Evolutionary conservation across 2,888 invertebrate genomes (phyloP).

Genomic region (Heterodera filipjevi): DNA sequence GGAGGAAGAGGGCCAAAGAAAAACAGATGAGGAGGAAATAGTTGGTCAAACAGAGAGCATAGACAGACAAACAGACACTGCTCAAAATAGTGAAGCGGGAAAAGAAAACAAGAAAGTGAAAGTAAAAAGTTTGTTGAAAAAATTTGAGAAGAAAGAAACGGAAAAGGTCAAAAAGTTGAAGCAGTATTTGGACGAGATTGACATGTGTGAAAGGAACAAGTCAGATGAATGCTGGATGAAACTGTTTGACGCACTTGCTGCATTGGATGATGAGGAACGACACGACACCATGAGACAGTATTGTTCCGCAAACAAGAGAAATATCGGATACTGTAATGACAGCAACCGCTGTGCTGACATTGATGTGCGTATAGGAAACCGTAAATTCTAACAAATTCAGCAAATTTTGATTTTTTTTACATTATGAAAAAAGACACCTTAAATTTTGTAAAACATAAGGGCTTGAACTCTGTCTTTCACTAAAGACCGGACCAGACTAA

Average conservation of each 20-base stretch:
- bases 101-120: neutral
- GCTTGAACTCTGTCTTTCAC: too few relatives aligned
- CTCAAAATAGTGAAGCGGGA: neutral
- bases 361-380: neutral
- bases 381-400: neutral
- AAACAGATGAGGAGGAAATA: neutral
- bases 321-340: neutral
- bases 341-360: neutral
- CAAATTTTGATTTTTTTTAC: neutral
- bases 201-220: neutral
- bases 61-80: neutral
- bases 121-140: neutral
- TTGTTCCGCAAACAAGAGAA: neutral
- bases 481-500: too few relatives aligned
- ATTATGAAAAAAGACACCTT: neutral
- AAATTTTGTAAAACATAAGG: too few relatives aligned
- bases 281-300: neutral
- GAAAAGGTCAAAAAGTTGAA: neutral
- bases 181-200: neutral
- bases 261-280: neutral
- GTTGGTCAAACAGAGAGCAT: neutral
- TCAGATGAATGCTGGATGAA: neutral
- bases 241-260: neutral
- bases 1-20: neutral
- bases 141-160: neutral